These are phyloP conservation scores for Heteronetta atricapilla DNA, from an alignment of 2,113 vertebrate species.

Conservation along the genomic window DNA sequence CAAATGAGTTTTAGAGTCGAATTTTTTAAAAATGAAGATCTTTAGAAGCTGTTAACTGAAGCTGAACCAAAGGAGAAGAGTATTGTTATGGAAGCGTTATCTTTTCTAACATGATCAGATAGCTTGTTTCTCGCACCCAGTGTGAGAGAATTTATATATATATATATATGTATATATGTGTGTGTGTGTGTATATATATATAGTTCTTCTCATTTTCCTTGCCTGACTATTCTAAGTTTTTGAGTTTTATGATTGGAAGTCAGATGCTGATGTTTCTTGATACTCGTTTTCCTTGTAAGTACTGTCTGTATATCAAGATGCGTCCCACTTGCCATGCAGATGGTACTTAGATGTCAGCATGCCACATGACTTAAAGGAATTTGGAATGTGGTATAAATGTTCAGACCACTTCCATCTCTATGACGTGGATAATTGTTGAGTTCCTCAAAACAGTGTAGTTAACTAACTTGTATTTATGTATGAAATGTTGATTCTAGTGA, in stretches of 20 bases:
- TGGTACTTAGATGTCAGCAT: neutral
- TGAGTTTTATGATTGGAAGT: neutral
- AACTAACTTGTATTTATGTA: neutral
- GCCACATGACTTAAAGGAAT: neutral
- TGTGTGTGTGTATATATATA: no score
- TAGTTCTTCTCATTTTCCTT: neutral
- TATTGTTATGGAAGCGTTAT: neutral
- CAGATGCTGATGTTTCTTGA: neutral
- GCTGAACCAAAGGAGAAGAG: neutral
- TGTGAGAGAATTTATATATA: neutral
- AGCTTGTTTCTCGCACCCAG: neutral
- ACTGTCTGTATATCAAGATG: neutral
- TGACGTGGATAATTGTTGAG: fast-evolving
- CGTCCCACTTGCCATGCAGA: neutral
- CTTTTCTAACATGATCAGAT: neutral
- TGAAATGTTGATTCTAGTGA: neutral
- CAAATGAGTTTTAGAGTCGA: neutral
- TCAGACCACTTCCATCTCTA: neutral
- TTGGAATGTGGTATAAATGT: neutral
- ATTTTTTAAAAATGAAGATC: neutral
- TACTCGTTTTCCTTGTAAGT: neutral
- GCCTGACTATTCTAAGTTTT: neutral
- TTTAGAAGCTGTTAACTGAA: neutral
- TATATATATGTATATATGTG: no score
- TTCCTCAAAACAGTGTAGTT: neutral